Conservation (phyloP, 2,113 vertebrate species). For the Stegostoma tigrinum region DNA sequence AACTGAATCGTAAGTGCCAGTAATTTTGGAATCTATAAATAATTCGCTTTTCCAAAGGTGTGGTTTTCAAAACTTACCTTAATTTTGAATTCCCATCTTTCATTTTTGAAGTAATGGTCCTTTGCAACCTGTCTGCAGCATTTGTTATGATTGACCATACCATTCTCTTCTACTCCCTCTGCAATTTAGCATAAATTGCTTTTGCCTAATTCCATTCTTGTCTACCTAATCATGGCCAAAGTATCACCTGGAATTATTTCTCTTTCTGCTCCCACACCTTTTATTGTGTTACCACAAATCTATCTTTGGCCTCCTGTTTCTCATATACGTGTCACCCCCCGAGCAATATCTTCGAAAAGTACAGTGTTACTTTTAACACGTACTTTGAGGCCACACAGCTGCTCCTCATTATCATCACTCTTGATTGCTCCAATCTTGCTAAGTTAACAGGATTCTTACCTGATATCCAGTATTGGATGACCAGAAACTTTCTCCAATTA, state of each 20-base stretch:
- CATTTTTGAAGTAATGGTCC: background rate
- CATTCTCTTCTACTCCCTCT: background rate
- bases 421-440: too few relatives aligned
- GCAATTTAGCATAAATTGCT: background rate
- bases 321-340: too few relatives aligned
- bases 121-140: background rate
- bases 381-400: too few relatives aligned
- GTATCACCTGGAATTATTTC: too few relatives aligned
- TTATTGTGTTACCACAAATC: background rate
- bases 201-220: background rate
- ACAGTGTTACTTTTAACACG: too few relatives aligned
- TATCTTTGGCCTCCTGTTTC: too few relatives aligned
- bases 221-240: background rate
- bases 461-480: too few relatives aligned
- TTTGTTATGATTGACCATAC: background rate
- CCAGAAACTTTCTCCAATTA: too few relatives aligned
- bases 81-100: background rate
- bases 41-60: background rate
- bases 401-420: too few relatives aligned
- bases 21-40: background rate
- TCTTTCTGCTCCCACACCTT: too few relatives aligned
- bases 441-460: too few relatives aligned
- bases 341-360: too few relatives aligned
- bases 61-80: background rate
- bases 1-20: constrained; percentile 75